phyloP scores from a whole-genome alignment of 2,797 vertebrate genomes.

The Myoxocephalus aenaeus region DNA sequence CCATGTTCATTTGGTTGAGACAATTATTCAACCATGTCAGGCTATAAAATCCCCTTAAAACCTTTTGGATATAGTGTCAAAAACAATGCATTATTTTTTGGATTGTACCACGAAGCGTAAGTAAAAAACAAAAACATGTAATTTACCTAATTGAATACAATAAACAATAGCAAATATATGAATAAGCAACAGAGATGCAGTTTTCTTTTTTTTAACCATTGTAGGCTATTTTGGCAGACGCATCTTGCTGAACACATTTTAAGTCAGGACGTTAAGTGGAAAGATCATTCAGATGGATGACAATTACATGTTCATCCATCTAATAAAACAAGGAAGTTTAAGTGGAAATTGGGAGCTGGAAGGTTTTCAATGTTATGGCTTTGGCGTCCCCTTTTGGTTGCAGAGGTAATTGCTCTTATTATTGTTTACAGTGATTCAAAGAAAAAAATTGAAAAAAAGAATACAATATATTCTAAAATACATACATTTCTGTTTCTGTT shows the following conservation, averaged over 20 bases:
- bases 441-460: neutral
- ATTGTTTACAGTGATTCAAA: neutral
- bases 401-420: neutral
- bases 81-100: neutral
- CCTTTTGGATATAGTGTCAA: neutral
- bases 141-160: neutral
- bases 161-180: neutral
- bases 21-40: neutral
- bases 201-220: neutral
- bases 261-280: neutral
- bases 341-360: neutral
- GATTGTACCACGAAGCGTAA: neutral
- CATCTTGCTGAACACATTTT: neutral
- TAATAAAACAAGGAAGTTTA: neutral
- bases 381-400: neutral
- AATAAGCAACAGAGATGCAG: neutral
- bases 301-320: neutral
- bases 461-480: neutral
- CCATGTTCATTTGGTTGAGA: neutral
- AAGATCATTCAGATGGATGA: neutral
- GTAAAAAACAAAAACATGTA: neutral
- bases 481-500: fast-evolving
- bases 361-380: neutral
- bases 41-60: neutral
- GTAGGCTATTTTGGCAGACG: neutral